These are phyloP conservation scores for Apomyelois bistriatella DNA, from an alignment of 2,888 invertebrate genomes.

Conservation along the genomic window DNA sequence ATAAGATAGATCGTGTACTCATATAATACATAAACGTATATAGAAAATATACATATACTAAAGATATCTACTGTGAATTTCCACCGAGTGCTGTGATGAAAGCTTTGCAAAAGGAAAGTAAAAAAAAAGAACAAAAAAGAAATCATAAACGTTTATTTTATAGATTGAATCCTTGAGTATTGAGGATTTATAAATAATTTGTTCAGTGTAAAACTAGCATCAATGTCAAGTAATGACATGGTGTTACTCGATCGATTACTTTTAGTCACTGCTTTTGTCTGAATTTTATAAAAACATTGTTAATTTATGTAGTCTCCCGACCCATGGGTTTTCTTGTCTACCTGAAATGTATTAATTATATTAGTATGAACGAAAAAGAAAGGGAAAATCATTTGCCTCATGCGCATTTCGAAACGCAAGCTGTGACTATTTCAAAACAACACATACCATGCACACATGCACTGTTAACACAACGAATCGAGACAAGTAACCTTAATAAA, in stretches of 20 bases:
- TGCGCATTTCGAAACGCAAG: constrained; percentile 52
- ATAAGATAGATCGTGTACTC: constrained; percentile 32
- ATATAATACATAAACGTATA: constrained; percentile 35
- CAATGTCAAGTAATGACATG: constrained; percentile 24
- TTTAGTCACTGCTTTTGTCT: constrained; percentile 65
- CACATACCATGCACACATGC: constrained; percentile 58
- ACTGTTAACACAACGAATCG: constrained; percentile 33
- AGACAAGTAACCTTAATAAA: constrained; percentile 16
- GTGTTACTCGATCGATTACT: constrained; percentile 47
- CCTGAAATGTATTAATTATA: constrained; percentile 78
- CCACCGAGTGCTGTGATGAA: constrained; percentile 78
- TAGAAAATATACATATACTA: constrained; percentile 34
- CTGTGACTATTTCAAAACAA: constrained; percentile 35
- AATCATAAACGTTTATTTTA: constrained; percentile 66
- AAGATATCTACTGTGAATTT: constrained; percentile 67
- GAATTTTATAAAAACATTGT: constrained; percentile 52
- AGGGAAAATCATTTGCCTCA: constrained; percentile 44
- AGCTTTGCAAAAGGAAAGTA: constrained; percentile 70
- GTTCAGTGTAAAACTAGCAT: constrained; percentile 3
- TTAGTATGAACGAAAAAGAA: constrained; percentile 74
- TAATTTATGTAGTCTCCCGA: constrained; percentile 75
- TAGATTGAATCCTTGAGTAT: constrained; percentile 25
- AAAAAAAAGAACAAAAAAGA: constrained; percentile 63
- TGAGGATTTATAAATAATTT: constrained; percentile 17
- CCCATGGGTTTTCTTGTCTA: constrained; percentile 75